Evolutionary conservation across 2,888 invertebrate species (phyloP).

Genomic region (Orthosia incerta): DNA sequence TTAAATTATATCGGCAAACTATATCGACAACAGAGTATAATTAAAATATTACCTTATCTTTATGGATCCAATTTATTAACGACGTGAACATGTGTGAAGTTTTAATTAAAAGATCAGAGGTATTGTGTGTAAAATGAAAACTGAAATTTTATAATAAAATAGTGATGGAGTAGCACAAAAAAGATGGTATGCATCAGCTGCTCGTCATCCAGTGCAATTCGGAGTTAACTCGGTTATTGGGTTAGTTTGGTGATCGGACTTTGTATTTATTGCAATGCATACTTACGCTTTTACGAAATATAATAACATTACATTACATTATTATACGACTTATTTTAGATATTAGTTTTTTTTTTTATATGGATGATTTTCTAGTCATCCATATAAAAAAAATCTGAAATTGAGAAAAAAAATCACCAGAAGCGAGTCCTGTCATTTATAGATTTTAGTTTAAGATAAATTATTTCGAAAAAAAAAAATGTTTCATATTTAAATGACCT

Average conservation of each 20-base stretch:
- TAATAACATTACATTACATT: background rate
- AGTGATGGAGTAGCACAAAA: constrained; percentile 34
- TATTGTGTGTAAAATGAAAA: constrained; percentile 46
- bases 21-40: constrained; percentile 36
- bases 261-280: background rate
- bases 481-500: background rate
- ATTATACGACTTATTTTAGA: background rate
- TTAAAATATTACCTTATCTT: constrained; percentile 60
- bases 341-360: too few relatives aligned
- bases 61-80: constrained; percentile 53
- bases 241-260: constrained; percentile 17
- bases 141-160: constrained; percentile 38
- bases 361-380: too few relatives aligned
- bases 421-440: too few relatives aligned
- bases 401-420: too few relatives aligned
- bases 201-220: constrained; percentile 36
- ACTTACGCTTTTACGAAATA: background rate
- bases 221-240: constrained; percentile 28
- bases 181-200: constrained; percentile 55
- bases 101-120: constrained; percentile 52
- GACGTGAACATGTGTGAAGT: constrained; percentile 51
- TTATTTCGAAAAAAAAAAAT: too few relatives aligned
- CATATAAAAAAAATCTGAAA: too few relatives aligned
- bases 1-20: constrained; percentile 35
- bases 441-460: too few relatives aligned